Evolutionary conservation across 2,888 invertebrate species (phyloP).

Genomic region (Melinaea menophilus): DNA sequence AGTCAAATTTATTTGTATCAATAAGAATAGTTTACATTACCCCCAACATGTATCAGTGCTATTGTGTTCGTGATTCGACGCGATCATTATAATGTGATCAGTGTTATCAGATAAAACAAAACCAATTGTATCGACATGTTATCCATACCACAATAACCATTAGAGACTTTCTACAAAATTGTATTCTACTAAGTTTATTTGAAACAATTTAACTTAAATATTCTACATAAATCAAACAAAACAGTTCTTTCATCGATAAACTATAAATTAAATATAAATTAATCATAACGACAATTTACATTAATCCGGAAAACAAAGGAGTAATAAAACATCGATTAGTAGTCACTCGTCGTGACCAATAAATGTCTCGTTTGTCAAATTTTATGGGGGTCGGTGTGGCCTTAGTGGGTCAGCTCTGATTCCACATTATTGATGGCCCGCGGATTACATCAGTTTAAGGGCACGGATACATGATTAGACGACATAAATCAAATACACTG

Average conservation of each 20-base stretch:
- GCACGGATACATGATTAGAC: constrained; percentile 1
- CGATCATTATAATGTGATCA: constrained; percentile 4
- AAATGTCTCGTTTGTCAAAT: constrained; percentile 55
- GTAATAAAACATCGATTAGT: constrained; percentile 43
- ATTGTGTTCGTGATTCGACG: background rate
- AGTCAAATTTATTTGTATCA: too few relatives aligned
- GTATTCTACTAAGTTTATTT: too few relatives aligned
- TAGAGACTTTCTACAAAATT: too few relatives aligned
- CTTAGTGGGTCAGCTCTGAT: constrained; percentile 26
- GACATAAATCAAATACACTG: background rate
- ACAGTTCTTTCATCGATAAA: background rate
- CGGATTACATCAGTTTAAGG: constrained; percentile 24
- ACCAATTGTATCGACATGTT: background rate
- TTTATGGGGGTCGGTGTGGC: constrained; percentile 44
- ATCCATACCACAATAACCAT: background rate
- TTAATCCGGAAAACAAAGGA: constrained; percentile 25
- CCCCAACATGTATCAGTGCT: background rate
- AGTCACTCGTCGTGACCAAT: constrained; percentile 40
- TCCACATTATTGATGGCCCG: constrained; percentile 32
- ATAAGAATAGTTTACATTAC: too few relatives aligned
- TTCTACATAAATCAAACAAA: too few relatives aligned
- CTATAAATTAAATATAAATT: background rate
- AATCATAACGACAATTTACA: background rate
- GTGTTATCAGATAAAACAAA: background rate
- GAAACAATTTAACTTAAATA: too few relatives aligned